Evolutionary conservation across 2,797 vertebrate species (phyloP), one percentile per base, ranked within the genome.

Genomic region (Centroberyx gerrardi): DNA sequence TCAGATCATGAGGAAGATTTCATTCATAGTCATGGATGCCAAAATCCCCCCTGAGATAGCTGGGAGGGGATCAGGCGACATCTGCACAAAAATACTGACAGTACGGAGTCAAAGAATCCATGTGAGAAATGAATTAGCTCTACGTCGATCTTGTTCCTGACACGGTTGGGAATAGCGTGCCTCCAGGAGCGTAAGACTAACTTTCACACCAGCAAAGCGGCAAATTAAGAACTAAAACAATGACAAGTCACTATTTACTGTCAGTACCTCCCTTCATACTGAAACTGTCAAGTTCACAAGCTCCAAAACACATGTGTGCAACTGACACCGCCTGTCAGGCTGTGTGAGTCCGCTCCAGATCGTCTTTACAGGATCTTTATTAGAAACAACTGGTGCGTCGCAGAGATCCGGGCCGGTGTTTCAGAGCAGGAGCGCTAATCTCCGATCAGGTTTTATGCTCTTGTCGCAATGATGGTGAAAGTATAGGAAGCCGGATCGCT

Each of bases 361-460:
- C 76, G 72, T 77, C 76, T 85, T 84, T 74, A 80, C 28, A 73
- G 56, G 58, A 40, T 76, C 55, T 65, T 89, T 75, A 89, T 90
- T 80, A 75, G 70, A 88, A 91, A 82, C 81, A 88, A 81, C 76
- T 84, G 88, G 53, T 42, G 51, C 27, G 66, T 85, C 64, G 64
- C 55, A 64, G n/a, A 67, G 40, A 44, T 62, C 42, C 52, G 60
- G 58, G 68, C 31, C 68, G 46, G 44, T 13, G 29, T 63, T n/a
- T 72, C 33, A 14, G 60, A 56, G 15, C 12, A 12, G 3, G 42
- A 7, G 53, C 3, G 64, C 40, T 3, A 46, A 40, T n/a, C 56
- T 18, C 28, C 8, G 33, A 18, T 59, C 31, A 10, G 17, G n/a
- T 59, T 59, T 59, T 18, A 36, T 12, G 31, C 22, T 27, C 12